Evolutionary conservation across 2,888 invertebrate species (phyloP).

Genomic region (Belgica antarctica): DNA sequence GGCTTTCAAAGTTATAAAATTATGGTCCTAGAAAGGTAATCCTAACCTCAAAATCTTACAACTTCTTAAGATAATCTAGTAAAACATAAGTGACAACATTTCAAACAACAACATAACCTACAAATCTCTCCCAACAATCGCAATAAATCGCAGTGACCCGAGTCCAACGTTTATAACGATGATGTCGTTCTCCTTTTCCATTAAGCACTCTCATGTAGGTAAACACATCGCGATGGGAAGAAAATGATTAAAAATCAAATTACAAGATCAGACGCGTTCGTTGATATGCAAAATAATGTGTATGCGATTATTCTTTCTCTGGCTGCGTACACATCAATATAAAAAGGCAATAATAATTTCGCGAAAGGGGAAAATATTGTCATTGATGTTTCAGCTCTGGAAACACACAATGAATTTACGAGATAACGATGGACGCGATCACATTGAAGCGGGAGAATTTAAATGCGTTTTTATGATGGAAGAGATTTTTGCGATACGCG

Average conservation of each 20-base stretch:
- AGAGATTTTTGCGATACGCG: constrained; percentile 29
- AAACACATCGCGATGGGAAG: background rate
- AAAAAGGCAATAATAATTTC: constrained; percentile 29
- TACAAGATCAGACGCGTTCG: constrained; percentile 22
- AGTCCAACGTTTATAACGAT: constrained; percentile 3
- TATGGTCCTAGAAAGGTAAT: no score
- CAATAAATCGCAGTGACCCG: background rate
- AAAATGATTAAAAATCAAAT: constrained; percentile 13
- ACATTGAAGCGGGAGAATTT: constrained; percentile 3
- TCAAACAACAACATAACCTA: no score
- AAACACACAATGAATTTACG: constrained; percentile 27
- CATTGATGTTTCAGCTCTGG: constrained; percentile 5
- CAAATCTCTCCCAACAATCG: no score
- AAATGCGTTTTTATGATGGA: constrained; percentile 34
- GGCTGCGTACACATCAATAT: background rate
- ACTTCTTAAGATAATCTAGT: no score
- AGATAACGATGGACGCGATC: background rate
- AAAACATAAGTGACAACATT: no score
- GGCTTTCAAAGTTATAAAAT: no score
- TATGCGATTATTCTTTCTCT: constrained; percentile 36
- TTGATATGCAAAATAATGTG: constrained; percentile 29
- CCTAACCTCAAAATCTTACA: no score
- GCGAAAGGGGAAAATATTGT: background rate
- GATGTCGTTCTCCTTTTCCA: background rate
- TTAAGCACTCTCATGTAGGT: constrained; percentile 38